Base-by-base conservation (phyloP, 2,888 invertebrate species). In the Pyralis farinalis region DNA sequence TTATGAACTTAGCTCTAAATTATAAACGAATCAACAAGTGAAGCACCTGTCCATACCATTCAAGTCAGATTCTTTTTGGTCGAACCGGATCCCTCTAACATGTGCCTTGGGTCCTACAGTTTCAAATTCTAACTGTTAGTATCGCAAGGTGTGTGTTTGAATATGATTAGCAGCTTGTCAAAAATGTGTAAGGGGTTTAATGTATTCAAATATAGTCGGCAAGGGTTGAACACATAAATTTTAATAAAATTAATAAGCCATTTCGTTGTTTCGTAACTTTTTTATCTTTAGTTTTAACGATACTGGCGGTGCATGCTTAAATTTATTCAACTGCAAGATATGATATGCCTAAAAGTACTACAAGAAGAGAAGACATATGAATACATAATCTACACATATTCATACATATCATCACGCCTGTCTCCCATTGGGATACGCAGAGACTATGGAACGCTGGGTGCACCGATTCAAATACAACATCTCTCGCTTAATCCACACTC, bases 151-250 rank as follows among this genome's bases (percentile, higher is more conserved):
- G 87, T 64, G 54, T 67, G 53, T 74, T 78, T 76, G 82, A 82
- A 87, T 88, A 86, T 87, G 87, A 88, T 88, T 87, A 88, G 84
- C 87, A 78, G 87, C 88, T 87, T 81, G 88, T 88, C 87, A 88
- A 80, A 86, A 83, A 63, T 78, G 74, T 79, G 71, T 84, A 84
- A 81, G 72, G 66, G 65, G 51, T 62, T 54, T 79, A 78, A 84
- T 82, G 58, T 76, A 84, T 86, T 86, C 76, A 74, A 82, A 84
- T 77, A 62, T 74, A 75, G 68, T 69, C 69, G 58, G 63, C 51
- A 58, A 78, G 85, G 85, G 83, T 83, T 84, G 63, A 66, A 71
- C 66, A 63, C 54, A 58, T 59, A 63, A 53, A 59, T 60, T 67
- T 60, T 53, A 53, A 58, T 62, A 68, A 67, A 64, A 63, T 69